phyloP scores from a whole-genome alignment of 2,113 vertebrate species.

The Cisticola juncidis region DNA sequence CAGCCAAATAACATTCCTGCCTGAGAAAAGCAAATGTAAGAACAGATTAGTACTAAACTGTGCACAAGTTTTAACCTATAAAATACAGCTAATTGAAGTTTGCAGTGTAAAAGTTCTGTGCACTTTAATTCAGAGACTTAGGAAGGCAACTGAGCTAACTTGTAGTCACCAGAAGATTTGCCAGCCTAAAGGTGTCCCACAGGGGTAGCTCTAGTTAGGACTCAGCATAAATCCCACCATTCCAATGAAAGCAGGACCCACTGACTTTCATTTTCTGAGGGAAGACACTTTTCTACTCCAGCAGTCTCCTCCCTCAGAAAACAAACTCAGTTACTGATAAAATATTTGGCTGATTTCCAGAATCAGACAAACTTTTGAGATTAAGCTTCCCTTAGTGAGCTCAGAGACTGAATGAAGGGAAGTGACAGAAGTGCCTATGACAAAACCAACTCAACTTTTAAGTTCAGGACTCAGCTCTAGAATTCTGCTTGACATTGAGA shows the following conservation, averaged over 20 bases:
- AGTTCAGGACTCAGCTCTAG: background rate
- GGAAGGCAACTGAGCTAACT: background rate
- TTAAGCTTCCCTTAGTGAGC: background rate
- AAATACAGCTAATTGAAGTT: background rate
- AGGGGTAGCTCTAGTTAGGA: background rate
- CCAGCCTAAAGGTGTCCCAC: background rate
- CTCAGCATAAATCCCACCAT: background rate
- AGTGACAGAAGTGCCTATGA: background rate
- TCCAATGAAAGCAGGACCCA: background rate
- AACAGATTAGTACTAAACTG: background rate
- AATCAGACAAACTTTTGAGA: background rate
- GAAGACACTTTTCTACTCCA: background rate
- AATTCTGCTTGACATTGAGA: background rate
- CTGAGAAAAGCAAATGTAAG: background rate
- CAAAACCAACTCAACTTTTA: background rate
- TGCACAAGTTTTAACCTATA: background rate
- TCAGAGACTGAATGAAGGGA: background rate
- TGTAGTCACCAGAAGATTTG: background rate
- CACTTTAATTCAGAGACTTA: background rate
- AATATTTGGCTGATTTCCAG: background rate
- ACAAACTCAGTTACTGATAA: background rate
- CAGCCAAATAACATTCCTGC: background rate
- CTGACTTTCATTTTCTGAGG: background rate
- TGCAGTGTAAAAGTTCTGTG: background rate
- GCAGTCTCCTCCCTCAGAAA: background rate